A percentile compares a stretch with the other conserved stretches of the same genome.
phyloP scores from a whole-genome alignment of 30 jellyfish, hydroid and myxozoan genomes.

The Turritopsis dohrnii region DNA sequence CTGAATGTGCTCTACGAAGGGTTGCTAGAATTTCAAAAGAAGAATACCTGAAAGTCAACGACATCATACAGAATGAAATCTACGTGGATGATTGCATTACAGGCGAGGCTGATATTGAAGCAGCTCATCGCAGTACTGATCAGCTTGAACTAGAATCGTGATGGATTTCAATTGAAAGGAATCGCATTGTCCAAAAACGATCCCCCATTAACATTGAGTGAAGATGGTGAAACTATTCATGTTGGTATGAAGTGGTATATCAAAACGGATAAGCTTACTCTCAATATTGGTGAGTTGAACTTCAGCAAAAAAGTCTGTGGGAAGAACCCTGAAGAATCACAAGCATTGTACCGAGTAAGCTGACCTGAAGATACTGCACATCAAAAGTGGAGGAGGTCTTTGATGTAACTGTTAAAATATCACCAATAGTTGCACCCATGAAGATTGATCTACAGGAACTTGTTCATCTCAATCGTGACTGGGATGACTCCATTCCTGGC shows the following conservation, averaged over 20 bases:
- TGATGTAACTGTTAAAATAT: neutral
- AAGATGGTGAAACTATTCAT: no score
- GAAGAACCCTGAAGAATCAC: neutral
- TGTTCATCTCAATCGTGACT: neutral
- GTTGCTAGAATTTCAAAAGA: neutral
- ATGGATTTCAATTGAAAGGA: slow-evolving; percentile 13
- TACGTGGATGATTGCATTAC: slow-evolving; percentile 17
- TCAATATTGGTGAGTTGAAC: neutral
- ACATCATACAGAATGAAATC: slow-evolving; percentile 7
- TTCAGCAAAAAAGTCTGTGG: neutral
- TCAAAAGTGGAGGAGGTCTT: neutral
- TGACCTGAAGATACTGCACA: neutral
- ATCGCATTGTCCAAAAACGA: neutral
- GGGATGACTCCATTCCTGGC: neutral
- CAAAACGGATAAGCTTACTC: neutral
- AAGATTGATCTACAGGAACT: slow-evolving; percentile 4
- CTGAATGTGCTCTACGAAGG: slow-evolving; percentile 5
- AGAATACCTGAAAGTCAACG: slow-evolving; percentile 21
- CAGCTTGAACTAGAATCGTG: neutral
- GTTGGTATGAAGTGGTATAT: neutral
- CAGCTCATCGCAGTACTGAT: neutral
- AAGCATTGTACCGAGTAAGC: neutral
- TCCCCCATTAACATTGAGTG: neutral
- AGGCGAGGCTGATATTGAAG: neutral
- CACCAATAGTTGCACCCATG: neutral